Base-by-base conservation (phyloP, 2,888 invertebrate species). In the Colostygia pectinataria region DNA sequence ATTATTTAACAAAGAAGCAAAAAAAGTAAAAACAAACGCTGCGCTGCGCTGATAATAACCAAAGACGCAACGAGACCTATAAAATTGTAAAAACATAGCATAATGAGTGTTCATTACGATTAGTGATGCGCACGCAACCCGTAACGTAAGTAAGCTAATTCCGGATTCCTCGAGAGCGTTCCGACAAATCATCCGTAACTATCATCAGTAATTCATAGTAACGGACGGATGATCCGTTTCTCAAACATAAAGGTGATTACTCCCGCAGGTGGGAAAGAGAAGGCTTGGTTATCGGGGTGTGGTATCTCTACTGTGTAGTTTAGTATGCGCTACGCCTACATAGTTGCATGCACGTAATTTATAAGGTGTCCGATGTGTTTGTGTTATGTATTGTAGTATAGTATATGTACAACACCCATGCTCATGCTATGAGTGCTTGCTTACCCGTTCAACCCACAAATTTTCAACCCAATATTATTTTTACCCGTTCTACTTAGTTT, bases 1-100 rank as follows among this genome's bases (percentile, higher is more conserved):
- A 77, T 77, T 68, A 65, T 71, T 70, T 71, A 76, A 83, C 80
- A 83, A 85, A 83, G 80, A 81, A 80, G 80, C 80, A 77, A 79
- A 82, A 82, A 77, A 73, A 82, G 83, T 81, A 83, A 83, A 83
- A 79, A 77, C 78, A 82, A 82, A 80, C 77, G 82, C 71, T 65
- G 63, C 68, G 73, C n/a, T n/a, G n/a, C n/a, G n/a, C n/a, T n/a
- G n/a, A n/a, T n/a, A n/a, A n/a, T n/a, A n/a, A n/a, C n/a, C n/a
- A n/a, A n/a, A n/a, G n/a, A n/a, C n/a, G n/a, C n/a, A n/a, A n/a
- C n/a, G n/a, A n/a, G n/a, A n/a, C n/a, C n/a, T n/a, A n/a, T n/a
- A n/a, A n/a, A n/a, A 75, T 73, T 80, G 80, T 80, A 82, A 80
- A 78, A 83, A 78, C 72, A 83, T 79, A 80, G 78, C 74, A 68